phyloP scores from a whole-genome alignment of 2,113 vertebrate genomes.

The Dipodomys merriami region DNA sequence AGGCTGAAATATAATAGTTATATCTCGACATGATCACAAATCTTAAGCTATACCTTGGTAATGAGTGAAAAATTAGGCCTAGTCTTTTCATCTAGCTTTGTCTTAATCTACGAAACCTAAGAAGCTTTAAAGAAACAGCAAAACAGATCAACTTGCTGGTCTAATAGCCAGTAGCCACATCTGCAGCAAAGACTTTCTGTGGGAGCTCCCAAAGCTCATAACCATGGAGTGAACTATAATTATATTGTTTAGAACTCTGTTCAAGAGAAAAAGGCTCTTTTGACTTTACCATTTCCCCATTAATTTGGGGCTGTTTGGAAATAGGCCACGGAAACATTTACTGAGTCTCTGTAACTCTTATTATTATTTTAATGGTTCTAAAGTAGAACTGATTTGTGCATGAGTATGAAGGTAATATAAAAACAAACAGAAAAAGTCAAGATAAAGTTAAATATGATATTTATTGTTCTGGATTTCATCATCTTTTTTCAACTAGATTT shows the following conservation, averaged over 20 bases:
- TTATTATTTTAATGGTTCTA: slow-evolving; percentile 76
- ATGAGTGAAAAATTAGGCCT: slow-evolving; percentile 38
- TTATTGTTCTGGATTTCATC: not conserved
- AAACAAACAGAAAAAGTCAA: not conserved
- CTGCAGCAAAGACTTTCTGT: slow-evolving; percentile 75
- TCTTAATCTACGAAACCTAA: slow-evolving; percentile 63
- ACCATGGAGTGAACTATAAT: slow-evolving; percentile 83
- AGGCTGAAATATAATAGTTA: not conserved
- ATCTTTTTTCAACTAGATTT: slow-evolving; percentile 46
- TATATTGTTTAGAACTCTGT: slow-evolving; percentile 83
- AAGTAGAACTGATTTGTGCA: slow-evolving; percentile 76
- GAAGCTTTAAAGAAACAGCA: slow-evolving; percentile 26
- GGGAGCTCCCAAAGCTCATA: slow-evolving; percentile 82
- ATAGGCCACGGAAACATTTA: slow-evolving; percentile 69
- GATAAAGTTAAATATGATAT: too few species aligned
- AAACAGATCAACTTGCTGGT: slow-evolving; percentile 69
- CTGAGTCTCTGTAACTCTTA: slow-evolving; percentile 77
- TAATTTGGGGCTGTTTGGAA: slow-evolving; percentile 74
- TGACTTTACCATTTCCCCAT: slow-evolving; percentile 67
- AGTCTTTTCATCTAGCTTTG: slow-evolving; percentile 40
- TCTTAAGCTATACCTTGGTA: slow-evolving; percentile 53
- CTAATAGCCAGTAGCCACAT: slow-evolving; percentile 82
- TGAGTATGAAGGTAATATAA: slow-evolving; percentile 65
- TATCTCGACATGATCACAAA: not conserved
- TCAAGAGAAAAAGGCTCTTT: slow-evolving; percentile 65